Evolutionary conservation across 2,113 vertebrate species (phyloP).

Genomic region (Urocitellus parryii): DNA sequence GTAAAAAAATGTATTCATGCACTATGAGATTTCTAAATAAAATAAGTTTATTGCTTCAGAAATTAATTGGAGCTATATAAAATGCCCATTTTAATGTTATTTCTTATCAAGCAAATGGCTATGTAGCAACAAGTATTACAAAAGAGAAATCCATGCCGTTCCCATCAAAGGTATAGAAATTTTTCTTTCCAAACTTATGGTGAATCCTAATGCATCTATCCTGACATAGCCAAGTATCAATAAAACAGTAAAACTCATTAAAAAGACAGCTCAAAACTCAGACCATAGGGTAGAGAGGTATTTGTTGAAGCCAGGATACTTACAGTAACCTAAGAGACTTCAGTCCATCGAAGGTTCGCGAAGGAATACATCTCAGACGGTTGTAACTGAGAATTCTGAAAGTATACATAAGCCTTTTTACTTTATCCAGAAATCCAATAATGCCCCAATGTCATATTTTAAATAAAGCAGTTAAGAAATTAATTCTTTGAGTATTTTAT

Average conservation of each 20-base stretch:
- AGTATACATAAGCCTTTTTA: slow-evolving; percentile 69
- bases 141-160: background rate
- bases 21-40: background rate
- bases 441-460: slow-evolving; percentile 43
- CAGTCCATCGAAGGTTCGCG: slow-evolving; percentile 94
- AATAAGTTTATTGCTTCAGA: background rate
- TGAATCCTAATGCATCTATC: background rate
- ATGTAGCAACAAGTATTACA: background rate
- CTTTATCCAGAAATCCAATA: slow-evolving; percentile 32
- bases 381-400: slow-evolving; percentile 98
- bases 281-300: background rate
- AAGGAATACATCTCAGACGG: slow-evolving; percentile 94
- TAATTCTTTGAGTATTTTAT: slow-evolving; percentile 62
- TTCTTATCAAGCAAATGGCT: slow-evolving; percentile 15
- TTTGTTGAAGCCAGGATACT: slow-evolving; percentile 83
- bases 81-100: background rate
- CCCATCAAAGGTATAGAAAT: background rate
- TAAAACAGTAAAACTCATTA: slow-evolving; percentile 12
- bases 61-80: background rate
- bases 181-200: background rate
- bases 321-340: slow-evolving; percentile 95
- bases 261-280: background rate
- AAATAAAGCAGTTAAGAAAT: slow-evolving; percentile 66
- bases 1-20: background rate
- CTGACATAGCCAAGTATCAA: background rate